A percentile compares a stretch with the other conserved stretches of the same genome.
These are phyloP conservation scores for Orycteropus afer DNA, from an alignment of 2,113 vertebrate species.

Conservation along the genomic window DNA sequence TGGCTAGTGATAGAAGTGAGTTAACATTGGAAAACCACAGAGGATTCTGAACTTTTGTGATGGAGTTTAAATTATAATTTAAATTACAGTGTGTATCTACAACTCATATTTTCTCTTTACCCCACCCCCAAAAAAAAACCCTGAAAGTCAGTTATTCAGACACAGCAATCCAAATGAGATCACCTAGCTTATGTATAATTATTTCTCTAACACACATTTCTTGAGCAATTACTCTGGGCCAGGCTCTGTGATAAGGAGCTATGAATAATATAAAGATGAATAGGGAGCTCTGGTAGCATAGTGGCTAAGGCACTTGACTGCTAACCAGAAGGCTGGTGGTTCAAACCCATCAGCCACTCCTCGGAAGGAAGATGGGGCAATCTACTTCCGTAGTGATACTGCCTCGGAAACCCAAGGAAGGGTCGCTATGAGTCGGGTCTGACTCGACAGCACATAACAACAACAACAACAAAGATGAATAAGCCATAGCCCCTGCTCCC, in stretches of 20 bases:
- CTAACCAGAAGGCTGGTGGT: too few species aligned
- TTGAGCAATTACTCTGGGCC: not conserved
- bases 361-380: too few species aligned
- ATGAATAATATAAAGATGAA: conserved; percentile 20
- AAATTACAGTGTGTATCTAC: not conserved
- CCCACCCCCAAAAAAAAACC: not conserved
- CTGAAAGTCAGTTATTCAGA: not conserved
- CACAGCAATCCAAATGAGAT: not conserved
- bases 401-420: too few species aligned
- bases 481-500: conserved; percentile 14
- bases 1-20: not conserved
- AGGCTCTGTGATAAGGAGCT: not conserved
- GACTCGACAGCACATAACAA: too few species aligned
- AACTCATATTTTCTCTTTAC: conserved; percentile 14
- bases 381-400: too few species aligned
- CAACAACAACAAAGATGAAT: not conserved
- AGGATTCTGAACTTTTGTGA: not conserved
- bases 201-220: conserved; percentile 22
- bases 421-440: too few species aligned
- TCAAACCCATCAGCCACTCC: too few species aligned
- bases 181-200: not conserved
- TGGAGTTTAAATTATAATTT: not conserved
- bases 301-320: too few species aligned
- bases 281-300: too few species aligned
- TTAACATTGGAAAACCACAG: not conserved